These are phyloP conservation scores for Rhinatrema bivittatum DNA, from an alignment of 2,797 vertebrate species.

Conservation along the genomic window DNA sequence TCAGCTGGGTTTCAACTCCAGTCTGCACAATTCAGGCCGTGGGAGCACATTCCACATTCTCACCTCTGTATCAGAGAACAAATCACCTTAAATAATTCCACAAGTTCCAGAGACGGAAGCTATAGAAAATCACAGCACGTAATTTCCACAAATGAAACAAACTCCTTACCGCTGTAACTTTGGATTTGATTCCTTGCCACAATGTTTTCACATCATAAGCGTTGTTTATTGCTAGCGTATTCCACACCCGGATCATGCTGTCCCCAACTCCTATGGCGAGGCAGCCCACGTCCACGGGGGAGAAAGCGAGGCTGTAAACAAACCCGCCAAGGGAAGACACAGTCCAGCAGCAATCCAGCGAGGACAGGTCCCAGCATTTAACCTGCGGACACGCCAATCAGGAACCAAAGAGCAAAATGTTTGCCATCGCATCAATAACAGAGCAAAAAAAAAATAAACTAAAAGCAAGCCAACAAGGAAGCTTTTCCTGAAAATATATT, in stretches of 20 bases:
- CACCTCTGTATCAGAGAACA: too few species aligned
- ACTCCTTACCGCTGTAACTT: slow-evolving; percentile 84
- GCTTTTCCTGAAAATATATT: too few species aligned
- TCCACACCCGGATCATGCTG: slow-evolving; percentile 91
- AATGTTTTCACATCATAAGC: slow-evolving; percentile 77
- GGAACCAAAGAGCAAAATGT: neutral
- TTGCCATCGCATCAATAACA: neutral
- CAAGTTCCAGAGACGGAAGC: too few species aligned
- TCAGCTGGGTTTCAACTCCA: too few species aligned
- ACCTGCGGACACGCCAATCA: slow-evolving; percentile 58
- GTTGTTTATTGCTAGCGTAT: slow-evolving; percentile 77
- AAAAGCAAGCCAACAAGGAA: neutral
- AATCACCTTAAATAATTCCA: too few species aligned
- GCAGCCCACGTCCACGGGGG: slow-evolving; percentile 75
- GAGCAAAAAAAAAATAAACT: neutral
- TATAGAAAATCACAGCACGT: too few species aligned
- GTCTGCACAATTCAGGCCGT: too few species aligned
- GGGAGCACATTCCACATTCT: too few species aligned
- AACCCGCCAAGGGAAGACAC: slow-evolving; percentile 87
- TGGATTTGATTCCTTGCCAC: slow-evolving; percentile 94
- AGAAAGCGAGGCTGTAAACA: slow-evolving; percentile 81
- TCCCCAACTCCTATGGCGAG: slow-evolving; percentile 87
- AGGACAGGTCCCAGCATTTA: slow-evolving; percentile 85
- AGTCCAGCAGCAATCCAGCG: slow-evolving; percentile 84
- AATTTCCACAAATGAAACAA: too few species aligned